Percentiles rank a stretch among this genome's conserved stretches.
phyloP scores from a whole-genome alignment of 2,113 vertebrate species.

The Ornithorhynchus anatinus region DNA sequence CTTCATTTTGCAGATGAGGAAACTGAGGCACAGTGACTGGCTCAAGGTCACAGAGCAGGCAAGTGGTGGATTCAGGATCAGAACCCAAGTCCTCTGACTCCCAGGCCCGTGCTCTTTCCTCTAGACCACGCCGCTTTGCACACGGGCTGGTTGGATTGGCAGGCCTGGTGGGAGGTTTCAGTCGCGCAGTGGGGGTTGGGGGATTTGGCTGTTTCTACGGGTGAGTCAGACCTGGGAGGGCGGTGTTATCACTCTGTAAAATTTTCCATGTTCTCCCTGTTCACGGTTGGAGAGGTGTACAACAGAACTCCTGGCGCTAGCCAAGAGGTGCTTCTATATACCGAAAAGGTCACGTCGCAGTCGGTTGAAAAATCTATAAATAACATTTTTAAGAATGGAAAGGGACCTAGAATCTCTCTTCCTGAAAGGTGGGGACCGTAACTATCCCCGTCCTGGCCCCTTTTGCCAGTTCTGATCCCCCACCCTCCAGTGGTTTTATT shows the following conservation, averaged over 20 bases:
- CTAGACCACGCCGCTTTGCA: no score
- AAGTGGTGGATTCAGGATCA: no score
- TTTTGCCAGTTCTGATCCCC: background rate
- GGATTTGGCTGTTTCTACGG: background rate
- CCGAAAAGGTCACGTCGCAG: conserved; percentile 8
- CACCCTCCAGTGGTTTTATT: background rate
- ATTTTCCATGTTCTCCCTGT: background rate
- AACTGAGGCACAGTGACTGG: no score
- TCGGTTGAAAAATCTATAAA: conserved; percentile 19
- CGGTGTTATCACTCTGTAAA: conserved; percentile 3
- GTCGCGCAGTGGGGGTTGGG: background rate
- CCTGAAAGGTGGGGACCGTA: background rate
- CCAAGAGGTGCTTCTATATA: conserved; percentile 21
- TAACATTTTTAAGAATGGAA: conserved; percentile 26
- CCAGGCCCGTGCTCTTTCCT: no score
- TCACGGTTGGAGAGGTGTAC: background rate
- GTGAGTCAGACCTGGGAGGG: background rate
- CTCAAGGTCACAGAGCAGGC: no score
- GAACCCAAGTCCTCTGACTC: no score
- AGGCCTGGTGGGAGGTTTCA: no score
- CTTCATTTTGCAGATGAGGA: no score
- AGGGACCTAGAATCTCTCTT: background rate
- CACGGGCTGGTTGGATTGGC: no score
- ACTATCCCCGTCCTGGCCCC: background rate
- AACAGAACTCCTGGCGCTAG: background rate